Percentiles rank a stretch among this genome's conserved stretches.
Conservation (phyloP, 2,113 vertebrate species). For the Balaenoptera acutorostrata region DNA sequence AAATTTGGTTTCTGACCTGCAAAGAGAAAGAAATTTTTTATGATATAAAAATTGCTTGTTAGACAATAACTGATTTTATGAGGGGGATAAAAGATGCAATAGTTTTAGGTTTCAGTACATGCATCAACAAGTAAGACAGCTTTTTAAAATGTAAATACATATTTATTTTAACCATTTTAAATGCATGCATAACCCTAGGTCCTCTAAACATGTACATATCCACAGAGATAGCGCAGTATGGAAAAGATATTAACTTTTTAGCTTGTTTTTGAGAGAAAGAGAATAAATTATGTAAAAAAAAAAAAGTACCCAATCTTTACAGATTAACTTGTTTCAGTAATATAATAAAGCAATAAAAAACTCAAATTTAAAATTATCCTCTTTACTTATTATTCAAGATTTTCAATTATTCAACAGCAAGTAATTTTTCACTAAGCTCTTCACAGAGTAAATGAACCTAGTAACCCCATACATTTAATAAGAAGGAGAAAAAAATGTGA, state of each 20-base stretch:
- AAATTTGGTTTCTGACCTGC: conserved; percentile 94
- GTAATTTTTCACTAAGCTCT: conserved; percentile 76
- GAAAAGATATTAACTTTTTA: conserved; percentile 42
- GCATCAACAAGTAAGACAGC: background rate
- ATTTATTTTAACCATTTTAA: conserved; percentile 43
- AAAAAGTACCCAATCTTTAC: background rate
- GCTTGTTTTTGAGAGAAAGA: conserved; percentile 1
- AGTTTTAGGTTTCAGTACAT: conserved; percentile 19
- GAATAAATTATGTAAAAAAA: background rate
- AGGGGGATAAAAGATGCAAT: conserved; percentile 6
- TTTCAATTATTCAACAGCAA: conserved; percentile 75
- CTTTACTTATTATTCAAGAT: conserved; percentile 67
- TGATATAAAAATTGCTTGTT: conserved; percentile 60
- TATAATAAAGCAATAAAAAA: conserved; percentile 19
- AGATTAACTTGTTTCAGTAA: conserved; percentile 34
- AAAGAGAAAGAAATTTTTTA: conserved; percentile 75
- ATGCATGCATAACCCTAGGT: background rate
- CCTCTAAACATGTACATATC: background rate
- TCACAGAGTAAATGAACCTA: conserved; percentile 80
- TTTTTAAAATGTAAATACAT: conserved; percentile 21
- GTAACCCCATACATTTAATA: conserved; percentile 82
- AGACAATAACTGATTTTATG: conserved; percentile 49
- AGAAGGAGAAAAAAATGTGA: conserved; percentile 76
- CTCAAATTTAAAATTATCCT: conserved; percentile 64
- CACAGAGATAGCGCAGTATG: background rate